A percentile compares a stretch with the other conserved stretches of the same genome.
Evolutionary conservation across 2,888 invertebrate genomes (phyloP).

Genomic region (Harpagoxenus sublaevis): DNA sequence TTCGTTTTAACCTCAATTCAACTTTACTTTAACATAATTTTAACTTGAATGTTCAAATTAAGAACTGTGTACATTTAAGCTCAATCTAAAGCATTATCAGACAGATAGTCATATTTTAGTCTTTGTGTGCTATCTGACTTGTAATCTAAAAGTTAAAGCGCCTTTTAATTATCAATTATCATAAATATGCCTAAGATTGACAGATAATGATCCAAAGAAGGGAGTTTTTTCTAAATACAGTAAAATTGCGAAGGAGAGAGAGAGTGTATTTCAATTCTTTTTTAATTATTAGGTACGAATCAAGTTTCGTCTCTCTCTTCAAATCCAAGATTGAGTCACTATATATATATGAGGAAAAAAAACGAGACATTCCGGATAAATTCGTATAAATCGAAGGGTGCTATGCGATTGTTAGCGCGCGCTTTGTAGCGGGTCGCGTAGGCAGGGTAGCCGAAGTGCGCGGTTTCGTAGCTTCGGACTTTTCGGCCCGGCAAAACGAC

Average conservation of each 20-base stretch:
- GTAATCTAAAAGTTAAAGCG: neutral
- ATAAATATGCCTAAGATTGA: neutral
- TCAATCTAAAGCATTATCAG: neutral
- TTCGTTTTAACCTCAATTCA: neutral
- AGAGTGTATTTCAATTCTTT: neutral
- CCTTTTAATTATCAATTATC: neutral
- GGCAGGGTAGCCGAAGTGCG: slow-evolving; percentile 1
- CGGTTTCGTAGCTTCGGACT: slow-evolving; percentile 63
- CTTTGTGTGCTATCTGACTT: neutral
- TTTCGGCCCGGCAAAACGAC: slow-evolving; percentile 69
- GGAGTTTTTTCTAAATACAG: neutral
- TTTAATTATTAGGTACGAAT: too few species aligned
- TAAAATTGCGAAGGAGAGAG: neutral
- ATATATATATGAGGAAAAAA: neutral
- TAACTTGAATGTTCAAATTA: neutral
- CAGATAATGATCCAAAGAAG: neutral
- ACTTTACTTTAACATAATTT: neutral
- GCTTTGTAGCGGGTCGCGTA: neutral
- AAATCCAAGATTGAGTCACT: neutral
- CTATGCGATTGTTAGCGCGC: neutral
- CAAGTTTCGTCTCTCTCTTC: neutral
- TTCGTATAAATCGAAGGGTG: neutral
- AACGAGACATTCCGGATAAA: too few species aligned
- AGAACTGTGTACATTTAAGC: neutral
- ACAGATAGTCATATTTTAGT: too few species aligned